A percentile compares a stretch with the other conserved stretches of the same genome.
Conservation (phyloP, 2,797 vertebrate species). For the Chelonia mydas region DNA sequence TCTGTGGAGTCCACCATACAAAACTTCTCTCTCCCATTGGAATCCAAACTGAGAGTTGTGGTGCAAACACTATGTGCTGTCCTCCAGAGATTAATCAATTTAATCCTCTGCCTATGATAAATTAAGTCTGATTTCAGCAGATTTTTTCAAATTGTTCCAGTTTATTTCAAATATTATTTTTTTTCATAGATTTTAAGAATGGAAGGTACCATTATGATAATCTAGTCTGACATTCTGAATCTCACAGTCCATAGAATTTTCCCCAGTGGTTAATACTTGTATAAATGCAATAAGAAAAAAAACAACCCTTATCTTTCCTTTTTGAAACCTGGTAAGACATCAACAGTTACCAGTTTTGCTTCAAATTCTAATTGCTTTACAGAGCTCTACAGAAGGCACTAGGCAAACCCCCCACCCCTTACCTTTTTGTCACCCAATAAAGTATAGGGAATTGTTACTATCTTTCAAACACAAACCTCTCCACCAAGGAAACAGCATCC, state of each 20-base stretch:
- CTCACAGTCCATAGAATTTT: not conserved
- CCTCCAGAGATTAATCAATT: not conserved
- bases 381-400: not conserved
- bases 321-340: not conserved
- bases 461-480: not conserved
- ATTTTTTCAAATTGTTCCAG: not conserved
- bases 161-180: not conserved
- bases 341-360: not conserved
- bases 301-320: not conserved
- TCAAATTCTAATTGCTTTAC: not conserved
- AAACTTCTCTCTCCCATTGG: not conserved
- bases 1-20: not conserved
- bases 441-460: not conserved
- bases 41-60: not conserved
- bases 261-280: not conserved
- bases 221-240: not conserved
- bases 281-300: rapidly evolving
- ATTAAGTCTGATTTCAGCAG: not conserved
- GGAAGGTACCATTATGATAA: not conserved
- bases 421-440: not conserved
- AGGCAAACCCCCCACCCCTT: not conserved
- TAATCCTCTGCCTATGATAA: not conserved
- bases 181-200: not conserved
- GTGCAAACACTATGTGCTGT: rapidly evolving
- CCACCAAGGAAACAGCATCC: not conserved